Evolutionary conservation across 2,888 invertebrate genomes (phyloP).

Genomic region (Isoperla grammatica): DNA sequence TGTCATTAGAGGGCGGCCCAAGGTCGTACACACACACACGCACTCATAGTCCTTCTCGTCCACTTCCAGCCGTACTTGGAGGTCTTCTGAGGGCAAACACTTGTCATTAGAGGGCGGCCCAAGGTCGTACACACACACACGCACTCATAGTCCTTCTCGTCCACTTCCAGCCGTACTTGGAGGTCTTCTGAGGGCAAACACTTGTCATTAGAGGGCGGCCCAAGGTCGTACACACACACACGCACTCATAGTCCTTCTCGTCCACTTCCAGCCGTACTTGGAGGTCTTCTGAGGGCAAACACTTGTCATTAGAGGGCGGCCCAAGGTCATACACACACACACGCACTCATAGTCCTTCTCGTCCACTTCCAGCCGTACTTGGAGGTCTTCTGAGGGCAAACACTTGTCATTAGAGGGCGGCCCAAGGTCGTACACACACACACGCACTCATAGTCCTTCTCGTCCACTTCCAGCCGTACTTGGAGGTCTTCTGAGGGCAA

Average conservation of each 20-base stretch:
- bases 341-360: slow-evolving; percentile 38
- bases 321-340: no score
- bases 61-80: slow-evolving; percentile 46
- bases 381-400: slow-evolving; percentile 42
- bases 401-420: no score
- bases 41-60: slow-evolving; percentile 40
- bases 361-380: slow-evolving; percentile 46
- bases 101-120: no score
- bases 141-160: slow-evolving; percentile 39
- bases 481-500: slow-evolving; percentile 42
- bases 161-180: slow-evolving; percentile 46
- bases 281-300: slow-evolving; percentile 41
- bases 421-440: no score
- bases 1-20: no score
- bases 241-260: slow-evolving; percentile 38
- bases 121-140: no score
- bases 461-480: slow-evolving; percentile 45
- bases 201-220: no score
- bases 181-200: slow-evolving; percentile 41
- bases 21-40: no score
- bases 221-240: no score
- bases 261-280: slow-evolving; percentile 46
- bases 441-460: slow-evolving; percentile 36
- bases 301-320: no score
- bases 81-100: slow-evolving; percentile 41